phyloP scores from a whole-genome alignment of 1,140 invertebrate species.

The Macrostomum lignano region DNA sequence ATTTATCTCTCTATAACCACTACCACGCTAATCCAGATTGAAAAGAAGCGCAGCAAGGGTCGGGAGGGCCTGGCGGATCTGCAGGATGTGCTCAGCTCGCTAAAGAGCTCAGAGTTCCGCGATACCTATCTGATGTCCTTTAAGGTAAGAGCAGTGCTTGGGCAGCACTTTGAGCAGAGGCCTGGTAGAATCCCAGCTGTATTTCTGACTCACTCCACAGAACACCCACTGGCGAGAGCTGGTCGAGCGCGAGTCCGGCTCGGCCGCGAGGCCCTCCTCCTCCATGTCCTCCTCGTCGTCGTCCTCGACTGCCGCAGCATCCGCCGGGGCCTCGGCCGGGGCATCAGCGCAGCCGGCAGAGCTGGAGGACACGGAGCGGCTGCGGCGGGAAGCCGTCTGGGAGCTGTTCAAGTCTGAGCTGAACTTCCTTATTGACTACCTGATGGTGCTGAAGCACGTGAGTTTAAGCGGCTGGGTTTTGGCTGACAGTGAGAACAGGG shows the following conservation, averaged over 20 bases:
- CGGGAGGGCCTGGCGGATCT: conserved; percentile 29
- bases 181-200: neutral
- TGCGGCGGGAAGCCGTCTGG: conserved; percentile 36
- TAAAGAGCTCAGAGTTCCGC: conserved; percentile 33
- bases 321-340: too few species aligned
- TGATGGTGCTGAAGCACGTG: conserved; percentile 43
- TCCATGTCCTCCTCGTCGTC: too few species aligned
- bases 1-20: too few species aligned
- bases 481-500: too few species aligned
- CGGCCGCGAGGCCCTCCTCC: too few species aligned
- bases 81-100: conserved; percentile 31
- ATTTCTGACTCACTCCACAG: conserved; percentile 1
- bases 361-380: conserved; percentile 22
- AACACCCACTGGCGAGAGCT: conserved; percentile 2
- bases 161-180: too few species aligned
- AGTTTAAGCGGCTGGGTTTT: too few species aligned
- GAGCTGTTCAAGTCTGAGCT: conserved; percentile 41
- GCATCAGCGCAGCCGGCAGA: conserved; percentile 8
- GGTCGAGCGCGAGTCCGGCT: neutral
- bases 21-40: too few species aligned
- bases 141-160: conserved; percentile 25
- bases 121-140: conserved; percentile 34
- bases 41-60: too few species aligned
- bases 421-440: conserved; percentile 38
- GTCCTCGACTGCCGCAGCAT: too few species aligned